A percentile compares a stretch with the other conserved stretches of the same genome.
phyloP scores from a whole-genome alignment of 2,113 vertebrate species.

The Ceyx melanurus region DNA sequence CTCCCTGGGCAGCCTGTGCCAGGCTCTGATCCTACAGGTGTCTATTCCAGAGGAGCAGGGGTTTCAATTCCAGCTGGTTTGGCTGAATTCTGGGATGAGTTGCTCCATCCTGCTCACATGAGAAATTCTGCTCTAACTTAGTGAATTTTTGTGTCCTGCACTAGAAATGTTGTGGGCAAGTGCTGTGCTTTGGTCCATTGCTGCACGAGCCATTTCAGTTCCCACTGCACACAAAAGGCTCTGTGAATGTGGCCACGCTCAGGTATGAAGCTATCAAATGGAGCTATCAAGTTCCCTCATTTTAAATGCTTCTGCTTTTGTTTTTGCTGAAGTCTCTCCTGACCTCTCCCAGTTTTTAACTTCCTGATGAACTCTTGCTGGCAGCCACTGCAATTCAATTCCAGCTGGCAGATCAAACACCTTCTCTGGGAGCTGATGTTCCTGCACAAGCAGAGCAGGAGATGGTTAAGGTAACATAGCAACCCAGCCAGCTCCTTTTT shows the following conservation, averaged over 20 bases:
- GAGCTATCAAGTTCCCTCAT: background rate
- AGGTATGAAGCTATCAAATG: background rate
- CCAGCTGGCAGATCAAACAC: background rate
- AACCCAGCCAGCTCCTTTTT: background rate
- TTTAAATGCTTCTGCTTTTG: background rate
- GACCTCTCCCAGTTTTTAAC: constrained; percentile 35
- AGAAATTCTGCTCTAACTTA: background rate
- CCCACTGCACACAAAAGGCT: background rate
- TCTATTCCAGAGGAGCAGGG: background rate
- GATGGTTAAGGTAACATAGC: background rate
- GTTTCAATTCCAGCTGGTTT: background rate
- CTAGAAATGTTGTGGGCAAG: background rate
- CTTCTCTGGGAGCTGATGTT: background rate
- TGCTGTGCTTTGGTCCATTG: background rate
- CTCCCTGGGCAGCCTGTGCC: too few species aligned
- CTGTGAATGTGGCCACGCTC: background rate
- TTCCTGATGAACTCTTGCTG: constrained; percentile 16
- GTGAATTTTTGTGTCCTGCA: background rate
- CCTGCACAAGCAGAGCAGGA: background rate
- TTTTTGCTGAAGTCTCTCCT: constrained; percentile 1
- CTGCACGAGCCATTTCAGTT: background rate
- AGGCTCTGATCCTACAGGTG: background rate
- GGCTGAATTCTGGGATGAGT: background rate
- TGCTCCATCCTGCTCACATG: background rate
- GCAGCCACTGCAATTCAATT: background rate